Percentiles rank a stretch among this genome's conserved stretches.
Conservation (phyloP, 2,888 invertebrate species). For the Octonoba sinensis region DNA sequence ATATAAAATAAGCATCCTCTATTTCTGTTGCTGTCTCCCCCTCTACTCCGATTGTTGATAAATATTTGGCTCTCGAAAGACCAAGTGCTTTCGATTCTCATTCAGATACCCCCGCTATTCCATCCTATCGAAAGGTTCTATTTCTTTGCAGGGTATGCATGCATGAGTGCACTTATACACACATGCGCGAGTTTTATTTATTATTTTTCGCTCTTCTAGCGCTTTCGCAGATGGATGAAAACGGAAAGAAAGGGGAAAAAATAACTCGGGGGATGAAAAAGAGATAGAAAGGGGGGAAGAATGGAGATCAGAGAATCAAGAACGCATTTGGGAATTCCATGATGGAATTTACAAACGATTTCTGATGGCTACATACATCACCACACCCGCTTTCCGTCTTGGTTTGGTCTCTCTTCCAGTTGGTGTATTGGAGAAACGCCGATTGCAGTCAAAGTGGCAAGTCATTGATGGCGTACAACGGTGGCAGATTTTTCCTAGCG, state of each 20-base stretch:
- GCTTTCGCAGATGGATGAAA: conserved; percentile 29
- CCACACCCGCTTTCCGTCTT: conserved; percentile 19
- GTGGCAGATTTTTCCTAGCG: conserved; percentile 32
- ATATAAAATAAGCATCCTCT: too few species aligned
- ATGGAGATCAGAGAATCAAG: conserved; percentile 57
- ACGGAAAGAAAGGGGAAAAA: conserved; percentile 8
- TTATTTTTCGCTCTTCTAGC: conserved; percentile 33
- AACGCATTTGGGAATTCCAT: conserved; percentile 60
- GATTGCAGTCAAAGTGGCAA: conserved; percentile 57
- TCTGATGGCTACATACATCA: conserved; percentile 63
- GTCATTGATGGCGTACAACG: conserved; percentile 57
- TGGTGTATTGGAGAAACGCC: conserved; percentile 27
- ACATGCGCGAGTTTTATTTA: conserved; percentile 29
- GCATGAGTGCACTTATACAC: conserved; percentile 26
- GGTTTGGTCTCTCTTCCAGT: too few species aligned
- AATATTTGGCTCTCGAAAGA: conserved; percentile 49
- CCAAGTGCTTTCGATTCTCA: conserved; percentile 43
- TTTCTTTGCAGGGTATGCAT: conserved; percentile 23
- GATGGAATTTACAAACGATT: conserved; percentile 63
- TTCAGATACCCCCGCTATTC: conserved; percentile 43
- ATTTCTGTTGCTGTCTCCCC: neutral
- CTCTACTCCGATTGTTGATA: conserved; percentile 34
- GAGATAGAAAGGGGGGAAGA: conserved; percentile 39
- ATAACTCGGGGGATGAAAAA: conserved; percentile 22
- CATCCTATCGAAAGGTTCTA: conserved; percentile 37